Percentiles rank a stretch among this genome's conserved stretches.
Conservation (phyloP, 2,797 vertebrate genomes). For the Chlorospingus semifuscus region DNA sequence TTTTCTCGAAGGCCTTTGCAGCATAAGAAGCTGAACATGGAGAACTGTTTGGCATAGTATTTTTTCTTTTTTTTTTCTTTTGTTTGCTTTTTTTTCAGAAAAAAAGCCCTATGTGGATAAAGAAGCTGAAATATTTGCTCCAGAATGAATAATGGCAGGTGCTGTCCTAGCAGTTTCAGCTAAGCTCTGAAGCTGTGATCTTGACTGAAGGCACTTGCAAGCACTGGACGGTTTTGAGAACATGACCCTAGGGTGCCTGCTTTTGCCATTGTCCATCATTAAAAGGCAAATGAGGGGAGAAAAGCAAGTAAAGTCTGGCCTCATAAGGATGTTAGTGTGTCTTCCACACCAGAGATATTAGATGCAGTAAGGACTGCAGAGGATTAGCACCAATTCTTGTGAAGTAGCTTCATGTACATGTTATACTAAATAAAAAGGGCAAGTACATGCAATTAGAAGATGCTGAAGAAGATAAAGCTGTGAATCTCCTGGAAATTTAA, state of each 20-base stretch:
- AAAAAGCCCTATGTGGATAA: background rate
- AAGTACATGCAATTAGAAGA: background rate
- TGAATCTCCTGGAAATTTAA: slow-evolving; percentile 7
- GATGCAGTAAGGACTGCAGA: background rate
- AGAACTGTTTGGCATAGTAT: background rate
- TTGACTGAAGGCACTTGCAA: background rate
- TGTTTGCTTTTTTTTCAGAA: background rate
- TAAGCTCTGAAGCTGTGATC: background rate
- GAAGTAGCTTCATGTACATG: background rate
- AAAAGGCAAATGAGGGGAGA: background rate
- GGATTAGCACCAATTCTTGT: background rate
- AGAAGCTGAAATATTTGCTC: background rate
- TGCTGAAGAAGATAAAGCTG: background rate
- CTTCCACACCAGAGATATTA: background rate
- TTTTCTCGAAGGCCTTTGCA: background rate
- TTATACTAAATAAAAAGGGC: background rate
- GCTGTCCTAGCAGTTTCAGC: background rate
- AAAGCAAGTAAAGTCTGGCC: background rate
- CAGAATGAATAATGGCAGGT: background rate
- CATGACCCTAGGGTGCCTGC: background rate
- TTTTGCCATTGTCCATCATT: background rate
- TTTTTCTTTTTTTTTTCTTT: background rate
- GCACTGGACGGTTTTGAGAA: background rate
- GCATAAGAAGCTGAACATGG: background rate
- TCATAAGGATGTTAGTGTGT: background rate